Evolutionary conservation across 2,888 invertebrate species (phyloP), one percentile per base, ranked within the genome.

Genomic region (Leistus spinibarbis): DNA sequence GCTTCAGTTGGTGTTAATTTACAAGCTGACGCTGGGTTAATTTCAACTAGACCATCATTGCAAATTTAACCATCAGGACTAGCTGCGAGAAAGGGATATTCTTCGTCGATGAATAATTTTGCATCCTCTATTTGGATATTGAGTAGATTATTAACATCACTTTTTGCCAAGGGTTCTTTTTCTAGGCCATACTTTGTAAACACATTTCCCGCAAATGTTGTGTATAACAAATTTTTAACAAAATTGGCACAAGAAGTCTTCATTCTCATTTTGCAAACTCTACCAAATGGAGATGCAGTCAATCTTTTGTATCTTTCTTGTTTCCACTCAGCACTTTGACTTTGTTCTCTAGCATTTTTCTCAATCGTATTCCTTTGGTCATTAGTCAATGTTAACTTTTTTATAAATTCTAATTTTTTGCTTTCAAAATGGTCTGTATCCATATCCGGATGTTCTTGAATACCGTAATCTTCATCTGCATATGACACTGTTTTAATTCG

Each of bases 381-480:
- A n/a, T 17, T 7, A 23, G 73, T 54, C 54, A 65, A 53, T 3
- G 3, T 24, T 17, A 73, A 22, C 7, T 67, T 40, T 40, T 66
- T 2, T n/a, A 73, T 16, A 3, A 22, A 66, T 24, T 54, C 22
- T 1, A 54, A 4, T 57, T 65, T 67, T 54, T 65, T 56, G 10
- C 9, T 17, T 56, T 67, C 20, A 22, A 66, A 60, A n/a, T 20
- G 56, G 2, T 66, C 54, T 23, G 0, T 19, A 16, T 22, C 1
- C 66, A 73, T 57, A 40, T 73, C 73, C 20, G 73, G 73, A 53
- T 66, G 64, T 22, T 54, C 19, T 16, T 65, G 65, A 17, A 7
- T 20, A 4, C 23, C 67, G 4, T 56, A 54, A 67, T 73, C 54
- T 23, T 72, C 66, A 27, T 54, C 62, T 16, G 56, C 56, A 56